Percentiles rank a stretch among this genome's conserved stretches.
phyloP scores from a whole-genome alignment of 2,113 vertebrate species.

The Zapus hudsonius region DNA sequence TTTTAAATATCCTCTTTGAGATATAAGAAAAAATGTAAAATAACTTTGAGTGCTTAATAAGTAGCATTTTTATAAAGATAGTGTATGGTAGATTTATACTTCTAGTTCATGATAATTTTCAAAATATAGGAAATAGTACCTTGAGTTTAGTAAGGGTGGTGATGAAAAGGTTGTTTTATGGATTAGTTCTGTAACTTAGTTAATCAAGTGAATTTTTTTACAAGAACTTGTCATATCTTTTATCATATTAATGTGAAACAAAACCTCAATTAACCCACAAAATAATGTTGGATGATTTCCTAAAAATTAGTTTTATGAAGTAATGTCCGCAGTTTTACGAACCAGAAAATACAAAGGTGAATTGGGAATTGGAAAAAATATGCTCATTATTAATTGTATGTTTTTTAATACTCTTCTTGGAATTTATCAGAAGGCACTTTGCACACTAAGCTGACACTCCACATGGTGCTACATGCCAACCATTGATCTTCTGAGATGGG shows the following conservation, averaged over 20 bases:
- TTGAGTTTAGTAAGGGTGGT: neutral
- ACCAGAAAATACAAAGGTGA: constrained; percentile 3
- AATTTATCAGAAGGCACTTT: neutral
- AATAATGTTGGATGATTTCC: neutral
- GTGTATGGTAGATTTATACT: neutral
- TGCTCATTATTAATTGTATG: neutral
- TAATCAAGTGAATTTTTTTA: neutral
- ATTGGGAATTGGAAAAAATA: neutral
- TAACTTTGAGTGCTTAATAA: neutral
- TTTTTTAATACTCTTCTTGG: neutral
- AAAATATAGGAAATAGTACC: neutral
- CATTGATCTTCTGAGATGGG: neutral
- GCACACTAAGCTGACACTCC: no score
- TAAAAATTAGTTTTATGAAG: constrained; percentile 4
- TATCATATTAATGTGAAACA: neutral
- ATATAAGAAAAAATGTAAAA: neutral
- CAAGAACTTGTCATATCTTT: neutral
- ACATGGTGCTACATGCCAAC: no score
- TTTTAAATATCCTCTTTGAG: neutral
- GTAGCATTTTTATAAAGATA: neutral
- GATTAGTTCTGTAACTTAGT: neutral
- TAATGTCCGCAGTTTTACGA: neutral
- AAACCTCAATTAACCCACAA: neutral
- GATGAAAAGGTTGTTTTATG: neutral
- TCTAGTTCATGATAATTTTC: neutral